Evolutionary conservation across 2,888 invertebrate species (phyloP).

Genomic region (Onthophagus sagittarius): DNA sequence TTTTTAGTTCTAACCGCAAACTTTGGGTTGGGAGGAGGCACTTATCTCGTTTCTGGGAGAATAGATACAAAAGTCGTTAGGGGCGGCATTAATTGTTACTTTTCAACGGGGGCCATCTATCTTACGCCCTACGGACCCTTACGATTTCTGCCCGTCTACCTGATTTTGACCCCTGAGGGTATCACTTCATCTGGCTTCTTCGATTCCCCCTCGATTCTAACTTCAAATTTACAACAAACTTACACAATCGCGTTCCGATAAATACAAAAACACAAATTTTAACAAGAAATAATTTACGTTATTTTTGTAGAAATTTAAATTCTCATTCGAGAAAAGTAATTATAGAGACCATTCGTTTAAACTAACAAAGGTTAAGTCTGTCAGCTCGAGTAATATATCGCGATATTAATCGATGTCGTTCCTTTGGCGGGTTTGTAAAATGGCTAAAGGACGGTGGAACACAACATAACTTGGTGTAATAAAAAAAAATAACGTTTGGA

Average conservation of each 20-base stretch:
- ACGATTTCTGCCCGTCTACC: slow-evolving; percentile 40
- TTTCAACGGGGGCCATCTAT: slow-evolving; percentile 45
- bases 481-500: not conserved
- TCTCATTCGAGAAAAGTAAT: no score
- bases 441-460: not conserved
- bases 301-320: no score
- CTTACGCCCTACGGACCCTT: slow-evolving; percentile 40
- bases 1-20: slow-evolving; percentile 19
- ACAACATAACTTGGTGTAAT: not conserved
- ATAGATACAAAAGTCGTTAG: slow-evolving; percentile 35
- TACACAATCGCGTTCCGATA: no score
- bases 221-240: not conserved
- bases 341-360: no score
- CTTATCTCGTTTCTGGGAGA: slow-evolving; percentile 35
- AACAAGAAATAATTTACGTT: no score
- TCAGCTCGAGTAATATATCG: not conserved
- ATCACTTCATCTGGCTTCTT: slow-evolving; percentile 31
- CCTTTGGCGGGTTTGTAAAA: not conserved
- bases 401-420: not conserved
- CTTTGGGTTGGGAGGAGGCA: slow-evolving; percentile 23
- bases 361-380: no score
- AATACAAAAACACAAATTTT: no score
- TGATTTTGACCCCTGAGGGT: slow-evolving; percentile 37
- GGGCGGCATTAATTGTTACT: slow-evolving; percentile 44
- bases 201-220: not conserved